Evolutionary conservation across 2,797 vertebrate species (phyloP).

Genomic region (Cryptoblepharus egeriae): DNA sequence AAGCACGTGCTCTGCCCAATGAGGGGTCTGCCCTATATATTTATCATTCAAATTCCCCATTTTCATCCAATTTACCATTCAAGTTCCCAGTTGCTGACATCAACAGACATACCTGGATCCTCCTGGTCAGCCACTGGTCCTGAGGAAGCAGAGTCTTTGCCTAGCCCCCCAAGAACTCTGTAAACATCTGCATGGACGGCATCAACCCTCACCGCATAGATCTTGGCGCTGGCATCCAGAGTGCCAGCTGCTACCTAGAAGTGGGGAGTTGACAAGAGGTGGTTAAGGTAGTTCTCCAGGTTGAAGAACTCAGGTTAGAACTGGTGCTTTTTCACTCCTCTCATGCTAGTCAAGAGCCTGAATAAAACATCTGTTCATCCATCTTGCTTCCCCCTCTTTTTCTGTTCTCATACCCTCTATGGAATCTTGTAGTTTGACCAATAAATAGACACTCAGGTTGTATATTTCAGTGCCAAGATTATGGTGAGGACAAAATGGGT

Average conservation of each 20-base stretch:
- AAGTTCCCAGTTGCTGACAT: too few relatives aligned
- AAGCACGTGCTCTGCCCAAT: too few relatives aligned
- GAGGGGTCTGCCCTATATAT: too few relatives aligned
- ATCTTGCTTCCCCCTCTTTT: too few relatives aligned
- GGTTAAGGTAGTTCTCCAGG: not conserved
- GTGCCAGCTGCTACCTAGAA: conserved; percentile 91
- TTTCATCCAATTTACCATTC: not conserved
- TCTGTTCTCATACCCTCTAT: not conserved
- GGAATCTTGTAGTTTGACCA: not conserved
- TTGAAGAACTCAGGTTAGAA: not conserved
- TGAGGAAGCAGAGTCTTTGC: conserved; percentile 79
- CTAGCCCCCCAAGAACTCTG: conserved; percentile 89
- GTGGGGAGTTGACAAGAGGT: not conserved
- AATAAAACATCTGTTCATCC: not conserved
- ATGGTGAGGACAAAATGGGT: too few relatives aligned
- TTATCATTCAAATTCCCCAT: too few relatives aligned
- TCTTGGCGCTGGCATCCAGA: conserved; percentile 95
- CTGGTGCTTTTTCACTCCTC: too few relatives aligned
- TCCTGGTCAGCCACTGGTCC: conserved; percentile 23
- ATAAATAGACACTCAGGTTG: not conserved
- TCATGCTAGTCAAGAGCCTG: not conserved
- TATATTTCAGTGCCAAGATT: too few relatives aligned
- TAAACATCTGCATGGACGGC: conserved; percentile 90
- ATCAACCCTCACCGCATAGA: conserved; percentile 94
- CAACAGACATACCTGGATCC: conserved; percentile 57